Conservation (phyloP, 2,113 vertebrate genomes). For the Phalacrocorax carbo region DNA sequence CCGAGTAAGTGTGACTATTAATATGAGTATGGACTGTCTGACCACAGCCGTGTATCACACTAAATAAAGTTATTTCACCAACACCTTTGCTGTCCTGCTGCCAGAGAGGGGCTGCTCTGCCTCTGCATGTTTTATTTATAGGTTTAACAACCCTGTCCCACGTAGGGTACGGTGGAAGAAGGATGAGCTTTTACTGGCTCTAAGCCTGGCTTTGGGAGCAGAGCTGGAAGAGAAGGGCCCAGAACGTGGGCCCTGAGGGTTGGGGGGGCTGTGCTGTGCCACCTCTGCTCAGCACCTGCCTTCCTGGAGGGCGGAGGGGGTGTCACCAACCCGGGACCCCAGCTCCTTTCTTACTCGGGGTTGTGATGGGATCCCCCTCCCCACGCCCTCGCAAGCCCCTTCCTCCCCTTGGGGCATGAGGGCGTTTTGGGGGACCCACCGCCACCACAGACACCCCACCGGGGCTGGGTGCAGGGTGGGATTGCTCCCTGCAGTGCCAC, state of each 20-base stretch:
- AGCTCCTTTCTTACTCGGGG: background rate
- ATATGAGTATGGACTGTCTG: constrained; percentile 87
- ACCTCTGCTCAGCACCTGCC: background rate
- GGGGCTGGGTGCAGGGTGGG: background rate
- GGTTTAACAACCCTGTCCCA: background rate
- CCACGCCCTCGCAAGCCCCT: background rate
- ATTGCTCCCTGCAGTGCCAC: constrained; percentile 57
- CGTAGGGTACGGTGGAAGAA: background rate
- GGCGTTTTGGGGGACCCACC: background rate
- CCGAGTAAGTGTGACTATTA: constrained; percentile 87
- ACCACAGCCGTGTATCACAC: constrained; percentile 86
- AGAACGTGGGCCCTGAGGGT: background rate
- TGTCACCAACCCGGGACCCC: background rate
- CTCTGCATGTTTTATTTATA: background rate
- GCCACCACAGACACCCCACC: background rate
- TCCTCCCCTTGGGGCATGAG: background rate
- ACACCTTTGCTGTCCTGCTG: background rate
- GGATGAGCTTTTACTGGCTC: background rate
- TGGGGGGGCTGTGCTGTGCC: no score
- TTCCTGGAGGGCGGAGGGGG: background rate
- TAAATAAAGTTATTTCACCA: constrained; percentile 86
- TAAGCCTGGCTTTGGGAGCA: no score
- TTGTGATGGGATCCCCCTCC: background rate
- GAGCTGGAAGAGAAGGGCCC: background rate
- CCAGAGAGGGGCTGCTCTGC: background rate